These are phyloP conservation scores for Brachyhypopomus occidentalis DNA, from an alignment of 2,113 vertebrate species.

Conservation along the genomic window DNA sequence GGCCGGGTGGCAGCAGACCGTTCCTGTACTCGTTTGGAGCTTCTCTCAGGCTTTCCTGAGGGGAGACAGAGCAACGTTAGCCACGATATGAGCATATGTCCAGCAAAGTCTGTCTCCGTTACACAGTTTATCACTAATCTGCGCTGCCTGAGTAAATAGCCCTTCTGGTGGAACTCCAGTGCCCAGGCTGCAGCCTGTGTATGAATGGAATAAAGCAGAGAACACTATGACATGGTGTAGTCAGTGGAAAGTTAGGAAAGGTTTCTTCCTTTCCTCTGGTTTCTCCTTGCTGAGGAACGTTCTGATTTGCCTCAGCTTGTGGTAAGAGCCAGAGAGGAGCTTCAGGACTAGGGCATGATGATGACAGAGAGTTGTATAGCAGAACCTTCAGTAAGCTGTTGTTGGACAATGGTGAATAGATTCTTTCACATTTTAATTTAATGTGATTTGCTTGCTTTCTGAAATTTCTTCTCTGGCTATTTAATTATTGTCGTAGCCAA, in stretches of 20 bases:
- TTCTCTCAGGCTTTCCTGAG: conserved; percentile 50
- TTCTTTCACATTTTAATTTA: conserved; percentile 28
- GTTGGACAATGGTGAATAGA: conserved; percentile 35
- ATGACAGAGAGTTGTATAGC: conserved; percentile 2
- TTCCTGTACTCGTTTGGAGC: conserved; percentile 57
- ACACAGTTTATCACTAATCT: conserved; percentile 70
- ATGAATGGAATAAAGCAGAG: background rate
- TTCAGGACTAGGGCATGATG: background rate
- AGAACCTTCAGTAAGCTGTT: conserved; percentile 10
- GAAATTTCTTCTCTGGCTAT: conserved; percentile 23
- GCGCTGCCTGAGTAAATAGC: conserved; percentile 61
- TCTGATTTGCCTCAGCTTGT: conserved; percentile 1
- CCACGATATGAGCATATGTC: conserved; percentile 68
- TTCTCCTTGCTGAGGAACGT: background rate
- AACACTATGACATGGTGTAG: background rate
- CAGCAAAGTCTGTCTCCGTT: conserved; percentile 61
- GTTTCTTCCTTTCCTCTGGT: background rate
- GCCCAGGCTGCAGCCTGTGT: conserved; percentile 17
- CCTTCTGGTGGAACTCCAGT: conserved; percentile 38
- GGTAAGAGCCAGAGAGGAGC: conserved; percentile 6
- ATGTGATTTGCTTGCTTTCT: conserved; percentile 8
- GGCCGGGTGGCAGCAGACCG: conserved; percentile 11
- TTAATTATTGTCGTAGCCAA: background rate
- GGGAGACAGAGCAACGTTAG: conserved; percentile 61
- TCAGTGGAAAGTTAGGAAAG: conserved; percentile 20